Evolutionary conservation across 2,113 vertebrate species (phyloP), one percentile per base, ranked within the genome.

Genomic region (Gambusia holbrooki): DNA sequence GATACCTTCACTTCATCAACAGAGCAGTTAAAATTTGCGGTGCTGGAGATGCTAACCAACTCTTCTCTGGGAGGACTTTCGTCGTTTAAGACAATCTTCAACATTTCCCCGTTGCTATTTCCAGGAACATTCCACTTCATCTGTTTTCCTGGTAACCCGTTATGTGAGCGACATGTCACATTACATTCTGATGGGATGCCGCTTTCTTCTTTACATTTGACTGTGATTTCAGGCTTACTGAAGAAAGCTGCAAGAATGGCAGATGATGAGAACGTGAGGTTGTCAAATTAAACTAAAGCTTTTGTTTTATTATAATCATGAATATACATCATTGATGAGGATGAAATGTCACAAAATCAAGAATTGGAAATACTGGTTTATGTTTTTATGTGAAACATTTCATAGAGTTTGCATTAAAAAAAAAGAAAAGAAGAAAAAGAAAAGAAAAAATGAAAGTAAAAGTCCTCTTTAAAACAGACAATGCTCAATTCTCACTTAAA

Each of bases 191-290:
- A 7, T 0, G 0, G 4, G 2, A 0, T 0, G 0, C 12, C n/a
- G 2, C 22, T 30, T 25, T 17, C 19, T 1, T 62, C 4, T 1
- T 0, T 1, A 25, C 62, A 81, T 1, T 0, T 1, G 1, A 0
- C 2, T 17, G 4, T 66, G 6, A 79, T 3, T 1, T 2, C 3
- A 11, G 93, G 93, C 8, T 29, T 60, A 4, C 74, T 89, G 82
- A 87, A 93, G 12, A 54, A 66, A 15, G 83, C 90, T 93, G 25
- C 5, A 66, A 29, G 30, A 73, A n/a, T 66, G 40, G 54, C 12
- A 60, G 8, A 73, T 2, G 14, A 42, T 5, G 4, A 15, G 3
- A 42, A 42, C 3, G 14, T 54, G 17, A 22, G 22, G 6, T 25
- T 22, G 5, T 25, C 48, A 54, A 54, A 54, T 54, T 8, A 22